Base-by-base conservation (phyloP, 37 sponge, comb jelly and placozoan species). In the Axinella damicornis region DNA sequence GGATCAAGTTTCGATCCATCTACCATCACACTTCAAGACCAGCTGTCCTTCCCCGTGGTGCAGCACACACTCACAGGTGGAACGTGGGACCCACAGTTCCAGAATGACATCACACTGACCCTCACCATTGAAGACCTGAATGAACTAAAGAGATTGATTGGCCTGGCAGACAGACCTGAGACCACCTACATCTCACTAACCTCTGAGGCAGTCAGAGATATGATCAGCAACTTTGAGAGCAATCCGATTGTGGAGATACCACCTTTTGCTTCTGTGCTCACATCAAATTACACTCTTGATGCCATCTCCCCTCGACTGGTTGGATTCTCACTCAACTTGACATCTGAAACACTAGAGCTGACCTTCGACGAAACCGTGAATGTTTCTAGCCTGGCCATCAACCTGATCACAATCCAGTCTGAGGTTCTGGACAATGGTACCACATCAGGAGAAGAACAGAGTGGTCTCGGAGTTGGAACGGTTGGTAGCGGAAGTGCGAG, bases 291-390 rank as follows among this genome's bases (percentile, higher is more conserved):
- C 84, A 88, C 75, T n/a, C 18, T 34, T 58, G 97, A 96, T 54
- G 78, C 64, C 11, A 96, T 90, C 16, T 9, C 73, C 28, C 97
- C 97, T 15, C 25, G 40, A 17, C 57, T 94, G 13, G 84, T 79
- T 1, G 68, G 80, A 20, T 96, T 91, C 57, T 85, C 89, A 33
- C 86, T 96, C 54, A 91, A 96, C 57, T 53, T 96, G 37, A 94
- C 93, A 37, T 55, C 90, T 0, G 94, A 91, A 28, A 70, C 60
- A 11, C 78, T 96, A 0, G 12, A 33, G 11, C 65, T 96, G 41
- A 94, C 97, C 2, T 96, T 96, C 58, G 90, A 94, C 64, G 97
- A 96, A 69, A 94, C 94, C 1, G 92, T 96, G 17, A 88, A 89
- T 79, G 90, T 71, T 2, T 83, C 92, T 11, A 80, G 83, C 33